These are phyloP conservation scores for Ips nitidus DNA, from an alignment of 1,140 invertebrate species.

Conservation along the genomic window DNA sequence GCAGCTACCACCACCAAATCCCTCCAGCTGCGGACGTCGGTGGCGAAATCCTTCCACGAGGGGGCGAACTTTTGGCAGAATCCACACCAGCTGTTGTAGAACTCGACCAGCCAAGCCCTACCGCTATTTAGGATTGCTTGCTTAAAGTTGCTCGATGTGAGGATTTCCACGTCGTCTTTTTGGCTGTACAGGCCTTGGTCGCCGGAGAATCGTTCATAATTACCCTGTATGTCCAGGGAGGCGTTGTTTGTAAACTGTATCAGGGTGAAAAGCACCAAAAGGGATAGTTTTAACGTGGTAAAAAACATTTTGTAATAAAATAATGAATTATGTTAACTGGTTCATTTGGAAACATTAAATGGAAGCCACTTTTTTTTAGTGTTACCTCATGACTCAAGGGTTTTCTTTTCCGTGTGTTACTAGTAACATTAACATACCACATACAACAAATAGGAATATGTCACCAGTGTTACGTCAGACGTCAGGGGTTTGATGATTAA, in stretches of 20 bases:
- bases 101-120: conserved; percentile 75
- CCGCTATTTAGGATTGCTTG: conserved; percentile 54
- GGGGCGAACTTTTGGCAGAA: conserved; percentile 82
- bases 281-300: neutral
- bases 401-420: too few relatives aligned
- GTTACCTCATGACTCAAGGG: too few relatives aligned
- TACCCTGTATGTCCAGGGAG: conserved; percentile 15
- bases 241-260: conserved; percentile 16
- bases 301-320: neutral
- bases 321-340: too few relatives aligned
- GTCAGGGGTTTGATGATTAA: too few relatives aligned
- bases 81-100: conserved; percentile 89
- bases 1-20: conserved; percentile 57
- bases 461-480: too few relatives aligned
- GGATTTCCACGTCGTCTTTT: conserved; percentile 60
- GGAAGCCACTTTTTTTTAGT: too few relatives aligned
- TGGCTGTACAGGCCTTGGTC: conserved; percentile 59
- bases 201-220: conserved; percentile 33
- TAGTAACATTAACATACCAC: too few relatives aligned
- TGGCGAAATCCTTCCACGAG: conserved; percentile 72
- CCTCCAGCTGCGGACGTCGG: conserved; percentile 60
- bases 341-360: too few relatives aligned
- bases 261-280: neutral
- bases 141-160: conserved; percentile 64
- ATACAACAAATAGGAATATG: too few relatives aligned